phyloP scores from a whole-genome alignment of 2,113 vertebrate species.

The Orycteropus afer region DNA sequence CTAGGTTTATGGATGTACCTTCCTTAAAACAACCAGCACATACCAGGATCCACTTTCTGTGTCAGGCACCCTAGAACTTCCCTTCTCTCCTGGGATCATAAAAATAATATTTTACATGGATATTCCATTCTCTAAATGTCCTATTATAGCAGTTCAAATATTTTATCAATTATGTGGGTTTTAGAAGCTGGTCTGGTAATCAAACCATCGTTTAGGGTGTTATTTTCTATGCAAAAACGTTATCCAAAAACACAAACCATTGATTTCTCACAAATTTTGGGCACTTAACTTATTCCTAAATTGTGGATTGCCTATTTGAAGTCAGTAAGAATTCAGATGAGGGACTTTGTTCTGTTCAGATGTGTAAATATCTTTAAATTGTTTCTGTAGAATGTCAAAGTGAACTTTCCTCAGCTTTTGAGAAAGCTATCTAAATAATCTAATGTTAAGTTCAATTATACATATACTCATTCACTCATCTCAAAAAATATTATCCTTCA shows the following conservation, averaged over 20 bases:
- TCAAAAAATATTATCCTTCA: background rate
- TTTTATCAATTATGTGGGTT: background rate
- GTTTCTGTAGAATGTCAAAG: background rate
- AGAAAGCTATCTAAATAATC: background rate
- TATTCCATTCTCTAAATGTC: background rate
- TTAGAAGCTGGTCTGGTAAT: background rate
- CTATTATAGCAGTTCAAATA: background rate
- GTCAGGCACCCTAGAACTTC: background rate
- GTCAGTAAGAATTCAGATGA: background rate
- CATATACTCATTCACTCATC: background rate
- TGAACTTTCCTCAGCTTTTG: background rate
- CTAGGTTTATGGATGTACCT: background rate
- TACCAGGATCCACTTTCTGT: background rate
- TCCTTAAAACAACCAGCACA: background rate
- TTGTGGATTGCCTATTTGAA: background rate
- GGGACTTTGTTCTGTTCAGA: background rate
- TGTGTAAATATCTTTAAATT: background rate
- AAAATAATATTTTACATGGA: background rate
- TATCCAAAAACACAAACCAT: background rate
- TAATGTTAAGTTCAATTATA: background rate
- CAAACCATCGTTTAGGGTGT: background rate
- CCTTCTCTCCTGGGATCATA: background rate
- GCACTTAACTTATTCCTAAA: background rate
- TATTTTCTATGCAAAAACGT: background rate
- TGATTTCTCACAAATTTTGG: background rate